Base-by-base conservation (phyloP, 2,888 invertebrate species). In the Ischnus inquisitorius region DNA sequence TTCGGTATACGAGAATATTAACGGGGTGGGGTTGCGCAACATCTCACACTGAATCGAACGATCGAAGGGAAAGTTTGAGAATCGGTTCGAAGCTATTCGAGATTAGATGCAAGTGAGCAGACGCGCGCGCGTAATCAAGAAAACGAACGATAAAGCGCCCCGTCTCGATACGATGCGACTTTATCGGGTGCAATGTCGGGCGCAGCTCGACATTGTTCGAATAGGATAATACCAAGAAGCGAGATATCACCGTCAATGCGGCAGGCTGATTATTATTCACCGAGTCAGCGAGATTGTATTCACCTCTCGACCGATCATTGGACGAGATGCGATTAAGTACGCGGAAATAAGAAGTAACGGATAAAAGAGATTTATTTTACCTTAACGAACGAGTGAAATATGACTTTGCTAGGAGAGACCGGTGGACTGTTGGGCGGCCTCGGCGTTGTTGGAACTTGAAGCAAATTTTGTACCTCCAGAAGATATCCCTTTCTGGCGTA, bases 381-480 rank as follows among this genome's bases (percentile, higher is more conserved):
- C 93, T 93, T 94, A 72, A 93, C 92, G 74, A 92, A 94, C 1
- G 93, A 93, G 67, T 94, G 93, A 79, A 94, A 94, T 77, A 93
- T 93, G 71, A 92, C 90, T 91, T 94, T 94, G 83, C 92, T 92
- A 0, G 94, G 94, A 3, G 94, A 94, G 6, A 93, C 93, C 1
- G 94, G 94, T 25, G 94, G 94, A 85, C 94, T 94, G 54, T 85
- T 90, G 0, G 93, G 92, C 46, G 90, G 89, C 74, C 77, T 72
- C 57, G 69, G 78, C 14, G 88, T 88, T 3, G 86, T 84, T 1
- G 90, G 90, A 2, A 84, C 84, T 39, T 88, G 87, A 0, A 92
- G 79, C 22, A 92, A 86, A 84, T 93, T 93, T 60, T 92, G 91
- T 43, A 93, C 92, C 22, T 91, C 90, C n/a, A 91, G 48, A 1